Percentiles rank a stretch among this genome's conserved stretches.
phyloP scores from a whole-genome alignment of 2,797 vertebrate genomes.

The Remorina albescens region DNA sequence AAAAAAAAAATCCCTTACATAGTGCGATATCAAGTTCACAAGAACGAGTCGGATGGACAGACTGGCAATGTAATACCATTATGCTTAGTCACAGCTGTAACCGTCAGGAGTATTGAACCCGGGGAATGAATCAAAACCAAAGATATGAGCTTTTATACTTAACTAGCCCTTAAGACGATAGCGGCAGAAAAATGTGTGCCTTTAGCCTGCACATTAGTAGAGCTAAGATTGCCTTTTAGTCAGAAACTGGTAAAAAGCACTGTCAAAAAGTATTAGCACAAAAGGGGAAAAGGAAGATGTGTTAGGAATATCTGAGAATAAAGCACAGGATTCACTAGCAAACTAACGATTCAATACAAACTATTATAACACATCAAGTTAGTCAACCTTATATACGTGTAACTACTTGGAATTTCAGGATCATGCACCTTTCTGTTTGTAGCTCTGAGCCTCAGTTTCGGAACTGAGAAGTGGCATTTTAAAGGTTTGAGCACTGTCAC shows the following conservation, averaged over 20 bases:
- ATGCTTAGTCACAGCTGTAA: neutral
- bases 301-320: conserved; percentile 41
- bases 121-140: conserved; percentile 9
- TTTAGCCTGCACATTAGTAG: conserved; percentile 42
- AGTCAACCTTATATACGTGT: conserved; percentile 37
- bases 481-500: conserved; percentile 79
- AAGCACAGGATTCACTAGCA: conserved; percentile 45
- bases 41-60: neutral
- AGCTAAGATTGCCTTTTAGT: conserved; percentile 5
- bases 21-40: neutral
- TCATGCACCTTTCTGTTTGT: conserved; percentile 82
- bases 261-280: conserved; percentile 4
- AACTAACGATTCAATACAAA: conserved; percentile 51
- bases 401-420: conserved; percentile 63
- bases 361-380: conserved; percentile 44
- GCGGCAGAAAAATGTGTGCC: conserved; percentile 15
- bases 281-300: conserved; percentile 28
- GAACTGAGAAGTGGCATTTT: conserved; percentile 74
- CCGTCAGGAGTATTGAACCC: neutral
- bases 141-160: neutral
- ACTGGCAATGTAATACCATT: neutral
- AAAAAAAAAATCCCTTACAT: no score
- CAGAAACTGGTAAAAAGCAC: conserved; percentile 14
- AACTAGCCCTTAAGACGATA: neutral
- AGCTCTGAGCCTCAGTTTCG: conserved; percentile 76